phyloP scores from a whole-genome alignment of 2,113 vertebrate species.

The Rousettus leschenaultii region DNA sequence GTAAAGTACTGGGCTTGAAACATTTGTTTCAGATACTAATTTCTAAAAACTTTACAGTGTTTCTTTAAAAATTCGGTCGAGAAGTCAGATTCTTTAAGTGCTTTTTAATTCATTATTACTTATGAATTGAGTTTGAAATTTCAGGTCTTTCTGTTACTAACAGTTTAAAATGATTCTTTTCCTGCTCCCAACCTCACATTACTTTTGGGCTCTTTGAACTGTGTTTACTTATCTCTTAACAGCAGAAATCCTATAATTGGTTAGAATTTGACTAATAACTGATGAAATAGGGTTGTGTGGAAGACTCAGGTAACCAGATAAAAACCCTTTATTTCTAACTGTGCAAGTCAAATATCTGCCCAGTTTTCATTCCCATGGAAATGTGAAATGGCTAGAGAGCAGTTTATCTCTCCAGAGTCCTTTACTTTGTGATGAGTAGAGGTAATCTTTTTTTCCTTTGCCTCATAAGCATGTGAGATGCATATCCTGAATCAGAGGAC shows the following conservation, averaged over 20 bases:
- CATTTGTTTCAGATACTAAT: neutral
- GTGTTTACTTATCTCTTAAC: neutral
- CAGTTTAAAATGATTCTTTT: neutral
- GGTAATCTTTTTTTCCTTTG: neutral
- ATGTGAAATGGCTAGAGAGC: neutral
- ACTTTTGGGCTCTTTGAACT: neutral
- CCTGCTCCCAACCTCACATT: neutral
- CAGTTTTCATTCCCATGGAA: neutral
- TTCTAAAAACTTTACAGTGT: neutral
- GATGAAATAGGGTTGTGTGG: neutral
- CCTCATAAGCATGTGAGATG: neutral
- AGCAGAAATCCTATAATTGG: neutral
- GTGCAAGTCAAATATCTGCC: neutral
- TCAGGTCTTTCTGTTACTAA: neutral
- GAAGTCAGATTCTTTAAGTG: neutral
- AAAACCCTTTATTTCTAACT: neutral
- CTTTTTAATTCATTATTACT: neutral
- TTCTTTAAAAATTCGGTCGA: neutral
- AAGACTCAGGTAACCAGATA: neutral
- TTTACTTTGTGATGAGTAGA: neutral
- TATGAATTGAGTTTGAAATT: neutral
- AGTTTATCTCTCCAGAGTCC: neutral
- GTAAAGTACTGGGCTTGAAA: neutral
- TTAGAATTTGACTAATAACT: neutral
- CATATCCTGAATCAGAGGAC: neutral